Conservation (phyloP, 2,888 invertebrate genomes). For the Mimas tiliae region DNA sequence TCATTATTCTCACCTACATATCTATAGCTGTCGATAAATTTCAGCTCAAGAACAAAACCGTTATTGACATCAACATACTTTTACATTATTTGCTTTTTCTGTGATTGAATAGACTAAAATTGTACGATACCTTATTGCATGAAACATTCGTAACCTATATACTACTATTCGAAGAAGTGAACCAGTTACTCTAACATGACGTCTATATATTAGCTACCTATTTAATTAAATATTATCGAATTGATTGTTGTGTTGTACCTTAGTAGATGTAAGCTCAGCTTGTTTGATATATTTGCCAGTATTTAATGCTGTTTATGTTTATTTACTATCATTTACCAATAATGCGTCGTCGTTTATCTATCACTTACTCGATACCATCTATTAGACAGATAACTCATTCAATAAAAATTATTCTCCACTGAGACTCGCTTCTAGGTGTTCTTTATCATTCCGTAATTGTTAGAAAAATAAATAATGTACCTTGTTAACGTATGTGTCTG, state of each 20-base stretch:
- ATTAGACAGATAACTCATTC: neutral
- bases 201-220: slow-evolving; percentile 21
- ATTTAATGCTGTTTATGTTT: slow-evolving; percentile 59
- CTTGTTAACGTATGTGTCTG: slow-evolving; percentile 13
- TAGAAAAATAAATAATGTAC: neutral
- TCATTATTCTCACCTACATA: neutral
- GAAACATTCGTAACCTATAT: slow-evolving; percentile 14
- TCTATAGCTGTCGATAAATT: neutral
- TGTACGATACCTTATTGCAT: slow-evolving; percentile 20
- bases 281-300: slow-evolving; percentile 76
- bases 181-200: slow-evolving; percentile 14
- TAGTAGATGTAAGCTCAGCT: slow-evolving; percentile 69
- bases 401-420: neutral
- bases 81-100: slow-evolving; percentile 16
- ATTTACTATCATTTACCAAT: slow-evolving; percentile 25
- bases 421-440: neutral
- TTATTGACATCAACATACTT: slow-evolving; percentile 10
- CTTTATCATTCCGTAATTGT: slow-evolving; percentile 10
- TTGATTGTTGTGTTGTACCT: slow-evolving; percentile 64
- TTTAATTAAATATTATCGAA: slow-evolving; percentile 31
- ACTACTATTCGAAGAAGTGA: slow-evolving; percentile 11
- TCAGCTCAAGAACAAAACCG: neutral
- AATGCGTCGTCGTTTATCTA: neutral
- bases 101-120: slow-evolving; percentile 23
- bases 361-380: neutral